These are phyloP conservation scores for Otis tarda DNA, from an alignment of 2,113 vertebrate species.

Conservation along the genomic window DNA sequence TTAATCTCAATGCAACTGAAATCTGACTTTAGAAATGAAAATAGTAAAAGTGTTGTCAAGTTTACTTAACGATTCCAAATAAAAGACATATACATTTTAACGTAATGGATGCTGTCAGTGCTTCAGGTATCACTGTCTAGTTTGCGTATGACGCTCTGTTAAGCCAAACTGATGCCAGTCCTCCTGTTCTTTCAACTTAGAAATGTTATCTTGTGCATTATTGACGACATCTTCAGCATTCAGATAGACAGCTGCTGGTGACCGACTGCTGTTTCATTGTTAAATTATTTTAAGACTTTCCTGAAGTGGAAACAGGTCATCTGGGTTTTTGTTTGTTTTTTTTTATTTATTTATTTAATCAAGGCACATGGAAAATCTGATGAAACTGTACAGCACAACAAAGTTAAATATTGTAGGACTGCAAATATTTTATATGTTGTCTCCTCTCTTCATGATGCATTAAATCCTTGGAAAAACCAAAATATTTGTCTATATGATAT, in stretches of 20 bases:
- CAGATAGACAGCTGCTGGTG: constrained; percentile 64
- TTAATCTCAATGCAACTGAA: constrained; percentile 49
- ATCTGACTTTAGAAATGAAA: constrained; percentile 4
- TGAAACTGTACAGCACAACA: neutral
- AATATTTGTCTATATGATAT: neutral
- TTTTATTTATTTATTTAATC: constrained; percentile 48
- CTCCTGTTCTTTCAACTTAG: constrained; percentile 42
- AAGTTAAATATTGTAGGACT: constrained; percentile 18
- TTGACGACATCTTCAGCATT: constrained; percentile 43
- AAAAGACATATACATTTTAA: constrained; percentile 4
- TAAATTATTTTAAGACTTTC: neutral
- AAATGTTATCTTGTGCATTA: constrained; percentile 60
- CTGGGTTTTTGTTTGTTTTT: neutral
- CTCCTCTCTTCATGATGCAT: neutral
- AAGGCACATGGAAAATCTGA: neutral
- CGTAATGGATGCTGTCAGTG: constrained; percentile 34
- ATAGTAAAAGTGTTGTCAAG: neutral
- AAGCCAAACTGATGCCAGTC: constrained; percentile 57
- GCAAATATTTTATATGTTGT: neutral
- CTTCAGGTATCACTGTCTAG: constrained; percentile 23
- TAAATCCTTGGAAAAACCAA: neutral
- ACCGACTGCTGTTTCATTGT: neutral
- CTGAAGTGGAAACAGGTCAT: constrained; percentile 40
- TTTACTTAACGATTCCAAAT: constrained; percentile 19
- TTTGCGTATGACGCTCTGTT: constrained; percentile 51